These are phyloP conservation scores for Nomada lathburiana DNA, from an alignment of 2,888 invertebrate species.

Conservation along the genomic window DNA sequence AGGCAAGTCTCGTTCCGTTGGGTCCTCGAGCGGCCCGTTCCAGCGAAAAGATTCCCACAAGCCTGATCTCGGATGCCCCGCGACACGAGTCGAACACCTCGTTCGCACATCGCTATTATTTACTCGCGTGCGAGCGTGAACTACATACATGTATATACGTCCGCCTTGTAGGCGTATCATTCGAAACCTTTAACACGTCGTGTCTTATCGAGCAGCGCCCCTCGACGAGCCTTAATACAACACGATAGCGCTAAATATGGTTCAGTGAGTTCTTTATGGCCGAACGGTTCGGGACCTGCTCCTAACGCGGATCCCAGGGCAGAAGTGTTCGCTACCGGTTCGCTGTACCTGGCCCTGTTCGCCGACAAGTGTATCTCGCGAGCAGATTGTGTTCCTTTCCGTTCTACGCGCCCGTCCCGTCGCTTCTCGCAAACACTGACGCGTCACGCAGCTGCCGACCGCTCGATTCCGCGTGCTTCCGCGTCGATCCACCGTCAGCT, in stretches of 20 bases:
- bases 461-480: constrained; percentile 44
- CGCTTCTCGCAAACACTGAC: constrained; percentile 41
- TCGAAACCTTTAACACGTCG: constrained; percentile 70
- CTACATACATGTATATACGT: constrained; percentile 32
- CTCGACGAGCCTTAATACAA: constrained; percentile 60
- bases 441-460: constrained; percentile 53
- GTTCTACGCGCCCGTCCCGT: constrained; percentile 24
- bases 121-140: constrained; percentile 44
- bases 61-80: not conserved
- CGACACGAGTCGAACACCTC: constrained; percentile 31
- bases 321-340: constrained; percentile 59
- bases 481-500: constrained; percentile 29
- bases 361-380: constrained; percentile 48
- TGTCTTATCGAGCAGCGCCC: constrained; percentile 56
- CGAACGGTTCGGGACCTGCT: constrained; percentile 59
- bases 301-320: constrained; percentile 58
- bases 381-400: constrained; percentile 43
- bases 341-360: constrained; percentile 17
- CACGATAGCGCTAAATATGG: constrained; percentile 67
- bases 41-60: constrained; percentile 45
- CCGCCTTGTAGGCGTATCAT: constrained; percentile 60
- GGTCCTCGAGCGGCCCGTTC: constrained; percentile 1
- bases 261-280: constrained; percentile 66
- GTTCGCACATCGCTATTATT: constrained; percentile 46
- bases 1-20: constrained; percentile 12